phyloP scores from a whole-genome alignment of 2,113 vertebrate genomes.

The Thalassoma bifasciatum region DNA sequence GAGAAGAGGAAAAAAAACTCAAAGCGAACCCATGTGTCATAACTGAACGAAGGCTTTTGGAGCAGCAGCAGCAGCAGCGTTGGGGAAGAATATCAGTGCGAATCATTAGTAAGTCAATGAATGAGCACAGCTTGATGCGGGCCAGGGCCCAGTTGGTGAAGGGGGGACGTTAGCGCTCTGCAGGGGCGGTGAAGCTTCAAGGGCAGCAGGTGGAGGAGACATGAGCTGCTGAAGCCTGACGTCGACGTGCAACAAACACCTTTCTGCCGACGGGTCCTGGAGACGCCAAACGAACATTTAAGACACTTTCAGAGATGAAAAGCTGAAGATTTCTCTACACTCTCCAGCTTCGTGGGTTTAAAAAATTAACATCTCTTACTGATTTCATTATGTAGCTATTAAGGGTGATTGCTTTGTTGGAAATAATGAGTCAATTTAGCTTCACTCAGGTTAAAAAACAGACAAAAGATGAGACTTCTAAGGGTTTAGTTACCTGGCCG shows the following conservation, averaged over 20 bases:
- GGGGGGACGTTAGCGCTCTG: constrained; percentile 40
- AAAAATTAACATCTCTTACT: too few relatives aligned
- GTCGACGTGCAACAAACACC: not conserved
- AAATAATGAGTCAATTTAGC: too few relatives aligned
- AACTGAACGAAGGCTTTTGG: constrained; percentile 9
- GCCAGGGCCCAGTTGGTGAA: constrained; percentile 27
- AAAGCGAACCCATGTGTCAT: not conserved
- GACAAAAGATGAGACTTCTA: too few relatives aligned
- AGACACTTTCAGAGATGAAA: too few relatives aligned
- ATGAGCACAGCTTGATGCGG: constrained; percentile 40
- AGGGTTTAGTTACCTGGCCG: too few relatives aligned
- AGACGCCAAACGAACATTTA: not conserved
- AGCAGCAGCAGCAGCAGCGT: constrained; percentile 2
- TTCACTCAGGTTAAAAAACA: too few relatives aligned
- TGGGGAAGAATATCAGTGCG: constrained; percentile 1
- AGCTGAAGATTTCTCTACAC: too few relatives aligned
- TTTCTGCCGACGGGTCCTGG: not conserved
- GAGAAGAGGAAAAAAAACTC: not conserved
- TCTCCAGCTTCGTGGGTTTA: too few relatives aligned
- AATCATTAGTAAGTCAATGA: constrained; percentile 55
- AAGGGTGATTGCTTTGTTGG: too few relatives aligned
- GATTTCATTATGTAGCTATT: too few relatives aligned
- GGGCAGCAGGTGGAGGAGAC: constrained; percentile 61
- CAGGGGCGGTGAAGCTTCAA: constrained; percentile 41
- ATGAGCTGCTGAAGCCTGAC: constrained; percentile 44